Evolutionary conservation across 2,888 invertebrate species (phyloP).

Genomic region (Steinernema hermaphroditum): DNA sequence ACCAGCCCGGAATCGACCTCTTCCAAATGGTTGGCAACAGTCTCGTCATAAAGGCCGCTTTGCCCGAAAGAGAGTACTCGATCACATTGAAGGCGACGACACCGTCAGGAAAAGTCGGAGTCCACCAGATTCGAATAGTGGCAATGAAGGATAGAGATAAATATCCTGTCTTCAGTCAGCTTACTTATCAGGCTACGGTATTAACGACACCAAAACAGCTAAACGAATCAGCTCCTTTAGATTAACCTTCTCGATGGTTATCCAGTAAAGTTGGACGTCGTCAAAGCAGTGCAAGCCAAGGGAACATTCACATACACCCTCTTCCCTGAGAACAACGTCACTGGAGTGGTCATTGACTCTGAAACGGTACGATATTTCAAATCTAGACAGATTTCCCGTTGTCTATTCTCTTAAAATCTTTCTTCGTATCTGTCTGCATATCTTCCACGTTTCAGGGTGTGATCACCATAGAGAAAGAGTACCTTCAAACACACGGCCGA

Average conservation of each 20-base stretch:
- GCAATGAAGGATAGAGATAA: conserved; percentile 63
- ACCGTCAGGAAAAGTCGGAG: conserved; percentile 11
- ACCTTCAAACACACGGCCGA: conserved; percentile 19
- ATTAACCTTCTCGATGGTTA: not conserved
- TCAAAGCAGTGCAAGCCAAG: not conserved
- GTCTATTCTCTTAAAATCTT: too few relatives aligned
- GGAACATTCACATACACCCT: not conserved
- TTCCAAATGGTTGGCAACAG: conserved; percentile 41
- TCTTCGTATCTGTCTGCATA: too few relatives aligned
- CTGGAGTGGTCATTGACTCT: not conserved
- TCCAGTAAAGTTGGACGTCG: conserved; percentile 4
- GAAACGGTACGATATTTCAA: conserved; percentile 4
- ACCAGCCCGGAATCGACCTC: conserved; percentile 34
- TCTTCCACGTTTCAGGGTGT: conserved; percentile 39
- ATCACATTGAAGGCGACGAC: conserved; percentile 41
- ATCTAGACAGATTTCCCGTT: too few relatives aligned
- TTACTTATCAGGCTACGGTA: conserved; percentile 53
- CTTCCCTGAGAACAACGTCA: not conserved
- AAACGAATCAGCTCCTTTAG: not conserved
- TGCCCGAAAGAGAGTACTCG: conserved; percentile 37
- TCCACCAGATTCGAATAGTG: conserved; percentile 53
- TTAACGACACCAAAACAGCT: conserved; percentile 6
- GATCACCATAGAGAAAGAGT: conserved; percentile 44
- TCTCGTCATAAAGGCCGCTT: conserved; percentile 34
- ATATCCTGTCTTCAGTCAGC: conserved; percentile 62